Conservation (phyloP, 2,113 vertebrate genomes). For the Atractosteus spatula region DNA sequence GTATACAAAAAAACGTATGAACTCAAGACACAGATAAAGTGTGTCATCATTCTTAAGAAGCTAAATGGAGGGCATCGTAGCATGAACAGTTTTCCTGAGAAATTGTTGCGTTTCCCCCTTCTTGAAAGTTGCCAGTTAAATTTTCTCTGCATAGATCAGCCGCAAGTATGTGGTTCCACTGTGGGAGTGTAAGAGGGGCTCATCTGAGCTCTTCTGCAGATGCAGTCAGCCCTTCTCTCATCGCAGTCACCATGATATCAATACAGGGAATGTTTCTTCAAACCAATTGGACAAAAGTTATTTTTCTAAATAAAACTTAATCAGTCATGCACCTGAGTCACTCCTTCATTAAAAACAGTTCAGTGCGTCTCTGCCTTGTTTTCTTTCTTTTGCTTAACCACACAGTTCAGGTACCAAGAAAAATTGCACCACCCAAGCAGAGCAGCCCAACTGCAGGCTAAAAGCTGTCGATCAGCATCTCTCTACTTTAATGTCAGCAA, state of each 20-base stretch:
- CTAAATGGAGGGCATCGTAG: constrained; percentile 60
- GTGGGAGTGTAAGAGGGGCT: constrained; percentile 1
- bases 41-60: constrained; percentile 54
- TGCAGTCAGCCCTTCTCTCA: constrained; percentile 8
- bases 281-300: neutral
- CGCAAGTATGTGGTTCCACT: constrained; percentile 21
- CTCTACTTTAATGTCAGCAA: neutral
- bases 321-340: neutral
- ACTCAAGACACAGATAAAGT: constrained; percentile 35
- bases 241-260: constrained; percentile 11
- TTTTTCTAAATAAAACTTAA: neutral
- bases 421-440: constrained; percentile 7
- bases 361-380: constrained; percentile 27
- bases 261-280: constrained; percentile 2
- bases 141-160: constrained; percentile 25
- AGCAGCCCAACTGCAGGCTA: neutral
- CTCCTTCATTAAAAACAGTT: constrained; percentile 30
- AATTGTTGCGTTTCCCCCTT: neutral
- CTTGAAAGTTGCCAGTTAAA: constrained; percentile 11
- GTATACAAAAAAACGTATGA: constrained; percentile 33
- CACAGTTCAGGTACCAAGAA: constrained; percentile 16
- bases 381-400: constrained; percentile 16
- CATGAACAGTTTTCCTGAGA: constrained; percentile 24
- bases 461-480: neutral
- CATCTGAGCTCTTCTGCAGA: neutral